Conservation (phyloP, 2,797 vertebrate genomes). For the Cossypha dichroa region DNA sequence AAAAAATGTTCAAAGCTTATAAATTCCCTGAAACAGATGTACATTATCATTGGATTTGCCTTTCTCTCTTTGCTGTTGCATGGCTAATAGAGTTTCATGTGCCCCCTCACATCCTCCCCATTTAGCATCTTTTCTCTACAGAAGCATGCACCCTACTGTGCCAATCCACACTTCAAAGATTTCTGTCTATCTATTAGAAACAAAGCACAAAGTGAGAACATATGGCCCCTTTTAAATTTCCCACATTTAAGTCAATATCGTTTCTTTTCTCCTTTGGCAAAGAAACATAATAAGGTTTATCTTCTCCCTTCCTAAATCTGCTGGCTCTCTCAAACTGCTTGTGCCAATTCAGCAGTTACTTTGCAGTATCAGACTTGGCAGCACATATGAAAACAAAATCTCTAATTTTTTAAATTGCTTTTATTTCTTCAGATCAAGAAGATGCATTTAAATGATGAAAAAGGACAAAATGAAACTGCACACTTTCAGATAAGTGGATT, state of each 20-base stretch:
- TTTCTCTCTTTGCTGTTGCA: slow-evolving; percentile 87
- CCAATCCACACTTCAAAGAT: slow-evolving; percentile 96
- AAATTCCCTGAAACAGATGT: slow-evolving; percentile 99
- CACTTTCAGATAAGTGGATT: slow-evolving; percentile 55
- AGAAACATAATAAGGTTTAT: slow-evolving; percentile 79
- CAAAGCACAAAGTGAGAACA: slow-evolving; percentile 91
- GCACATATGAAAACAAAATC: slow-evolving; percentile 55
- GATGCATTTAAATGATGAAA: slow-evolving; percentile 32
- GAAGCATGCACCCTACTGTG: slow-evolving; percentile 91
- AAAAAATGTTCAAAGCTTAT: slow-evolving; percentile 98
- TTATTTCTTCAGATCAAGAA: slow-evolving; percentile 51
- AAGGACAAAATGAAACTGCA: slow-evolving; percentile 33
- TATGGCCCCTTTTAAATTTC: slow-evolving; percentile 89
- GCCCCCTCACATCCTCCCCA: slow-evolving; percentile 86
- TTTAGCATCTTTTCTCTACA: slow-evolving; percentile 91
- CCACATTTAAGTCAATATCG: slow-evolving; percentile 89
- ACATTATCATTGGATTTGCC: slow-evolving; percentile 98
- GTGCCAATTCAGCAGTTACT: slow-evolving; percentile 69
- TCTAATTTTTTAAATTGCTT: slow-evolving; percentile 32
- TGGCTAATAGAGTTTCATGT: slow-evolving; percentile 90
- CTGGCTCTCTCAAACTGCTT: slow-evolving; percentile 64
- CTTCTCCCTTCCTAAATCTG: slow-evolving; percentile 74
- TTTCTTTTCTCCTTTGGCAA: slow-evolving; percentile 81
- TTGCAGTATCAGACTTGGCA: slow-evolving; percentile 58
- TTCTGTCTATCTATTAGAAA: slow-evolving; percentile 91